Conservation (phyloP, 2,113 vertebrate genomes). For the Chionomys nivalis region DNA sequence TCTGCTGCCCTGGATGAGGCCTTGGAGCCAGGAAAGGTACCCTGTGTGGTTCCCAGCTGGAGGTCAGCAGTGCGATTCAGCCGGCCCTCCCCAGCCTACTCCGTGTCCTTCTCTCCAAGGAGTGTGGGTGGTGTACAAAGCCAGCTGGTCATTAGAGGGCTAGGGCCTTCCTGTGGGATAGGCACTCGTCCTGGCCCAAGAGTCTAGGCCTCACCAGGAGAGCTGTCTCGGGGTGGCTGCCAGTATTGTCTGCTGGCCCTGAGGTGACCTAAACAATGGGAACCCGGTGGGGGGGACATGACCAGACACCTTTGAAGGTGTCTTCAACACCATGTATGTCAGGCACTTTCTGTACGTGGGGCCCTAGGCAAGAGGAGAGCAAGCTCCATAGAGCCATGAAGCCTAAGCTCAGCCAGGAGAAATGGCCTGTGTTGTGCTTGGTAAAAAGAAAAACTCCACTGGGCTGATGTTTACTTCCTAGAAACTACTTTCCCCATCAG, state of each 20-base stretch:
- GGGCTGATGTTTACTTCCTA: background rate
- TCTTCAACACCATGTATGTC: background rate
- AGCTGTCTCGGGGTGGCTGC: background rate
- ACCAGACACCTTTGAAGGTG: background rate
- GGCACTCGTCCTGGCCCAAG: background rate
- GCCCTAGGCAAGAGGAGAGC: background rate
- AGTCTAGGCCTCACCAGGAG: background rate
- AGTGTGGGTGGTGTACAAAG: conserved; percentile 63
- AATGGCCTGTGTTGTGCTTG: background rate
- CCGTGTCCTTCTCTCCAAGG: background rate
- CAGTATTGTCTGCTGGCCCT: conserved; percentile 60
- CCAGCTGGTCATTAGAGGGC: conserved; percentile 74
- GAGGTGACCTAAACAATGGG: conserved; percentile 50
- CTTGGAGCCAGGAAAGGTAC: conserved; percentile 13
- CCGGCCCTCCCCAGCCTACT: background rate
- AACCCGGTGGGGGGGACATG: fast-evolving
- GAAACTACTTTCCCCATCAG: background rate
- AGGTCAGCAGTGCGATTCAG: conserved; percentile 33
- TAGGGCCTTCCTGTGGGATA: conserved; percentile 55
- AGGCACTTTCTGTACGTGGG: background rate
- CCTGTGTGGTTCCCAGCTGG: background rate
- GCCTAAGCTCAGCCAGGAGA: fast-evolving
- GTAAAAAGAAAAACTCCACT: background rate
- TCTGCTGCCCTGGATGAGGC: background rate
- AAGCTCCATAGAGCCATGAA: background rate